phyloP scores from a whole-genome alignment of 2,113 vertebrate genomes.

The Aldabrachelys gigantea region DNA sequence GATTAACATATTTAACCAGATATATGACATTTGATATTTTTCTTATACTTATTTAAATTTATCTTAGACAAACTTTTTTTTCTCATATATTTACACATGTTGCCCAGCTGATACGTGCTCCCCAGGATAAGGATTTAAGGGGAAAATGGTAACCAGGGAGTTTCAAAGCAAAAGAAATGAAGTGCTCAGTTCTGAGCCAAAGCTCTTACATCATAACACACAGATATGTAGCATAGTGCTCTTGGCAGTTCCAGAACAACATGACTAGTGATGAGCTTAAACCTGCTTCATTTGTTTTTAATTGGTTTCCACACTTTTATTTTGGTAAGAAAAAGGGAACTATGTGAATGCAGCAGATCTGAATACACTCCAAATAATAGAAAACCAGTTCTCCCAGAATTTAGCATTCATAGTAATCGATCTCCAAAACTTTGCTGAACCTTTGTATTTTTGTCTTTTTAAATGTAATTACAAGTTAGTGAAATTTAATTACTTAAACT shows the following conservation, averaged over 20 bases:
- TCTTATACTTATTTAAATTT: background rate
- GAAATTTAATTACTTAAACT: background rate
- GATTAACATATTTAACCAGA: background rate
- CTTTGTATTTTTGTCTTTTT: background rate
- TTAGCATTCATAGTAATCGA: background rate
- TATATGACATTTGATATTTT: background rate
- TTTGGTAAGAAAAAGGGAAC: background rate
- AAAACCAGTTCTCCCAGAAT: background rate
- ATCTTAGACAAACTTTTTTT: background rate
- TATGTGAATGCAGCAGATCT: background rate
- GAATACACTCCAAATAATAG: background rate
- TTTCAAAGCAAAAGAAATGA: background rate
- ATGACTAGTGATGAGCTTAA: background rate
- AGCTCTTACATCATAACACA: background rate
- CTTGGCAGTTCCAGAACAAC: background rate
- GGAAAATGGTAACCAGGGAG: background rate
- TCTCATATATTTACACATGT: background rate
- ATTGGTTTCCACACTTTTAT: background rate
- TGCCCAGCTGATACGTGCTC: background rate
- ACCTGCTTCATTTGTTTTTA: rapidly evolving
- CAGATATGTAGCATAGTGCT: rapidly evolving
- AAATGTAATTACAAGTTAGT: background rate
- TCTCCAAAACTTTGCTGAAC: background rate
- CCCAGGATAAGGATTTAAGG: background rate
- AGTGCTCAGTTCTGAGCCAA: background rate